Evolutionary conservation across 2,113 vertebrate species (phyloP).

Genomic region (Melanerpes formicivorus): DNA sequence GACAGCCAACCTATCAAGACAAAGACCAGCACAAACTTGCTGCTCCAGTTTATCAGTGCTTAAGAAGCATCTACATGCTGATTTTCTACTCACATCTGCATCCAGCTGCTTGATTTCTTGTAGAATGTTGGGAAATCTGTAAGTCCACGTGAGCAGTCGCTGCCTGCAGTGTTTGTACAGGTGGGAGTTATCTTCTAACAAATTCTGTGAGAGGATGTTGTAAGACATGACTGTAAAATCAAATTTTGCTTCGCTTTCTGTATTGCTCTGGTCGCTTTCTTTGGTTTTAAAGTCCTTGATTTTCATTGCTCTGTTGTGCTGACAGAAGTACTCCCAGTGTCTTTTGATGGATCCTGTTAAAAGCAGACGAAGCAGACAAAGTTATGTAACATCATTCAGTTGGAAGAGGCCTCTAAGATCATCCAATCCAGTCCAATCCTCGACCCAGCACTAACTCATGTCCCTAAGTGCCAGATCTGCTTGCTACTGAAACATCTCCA

Average conservation of each 20-base stretch:
- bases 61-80: neutral
- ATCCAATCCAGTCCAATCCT: too few relatives aligned
- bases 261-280: slow-evolving; percentile 40
- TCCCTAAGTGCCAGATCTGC: too few relatives aligned
- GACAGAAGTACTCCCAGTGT: slow-evolving; percentile 84
- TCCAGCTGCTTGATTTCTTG: slow-evolving; percentile 84
- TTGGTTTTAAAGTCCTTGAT: slow-evolving; percentile 18
- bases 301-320: slow-evolving; percentile 59
- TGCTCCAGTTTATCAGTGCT: neutral
- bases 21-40: neutral
- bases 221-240: slow-evolving; percentile 96
- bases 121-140: slow-evolving; percentile 89
- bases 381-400: neutral
- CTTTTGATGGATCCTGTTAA: slow-evolving; percentile 79
- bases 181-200: slow-evolving; percentile 88
- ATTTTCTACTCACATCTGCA: slow-evolving; percentile 88
- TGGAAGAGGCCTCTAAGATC: too few relatives aligned
- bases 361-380: slow-evolving; percentile 45
- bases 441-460: too few relatives aligned
- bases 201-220: slow-evolving; percentile 94
- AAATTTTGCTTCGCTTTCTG: slow-evolving; percentile 69
- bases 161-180: slow-evolving; percentile 90
- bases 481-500: too few relatives aligned
- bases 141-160: slow-evolving; percentile 81
- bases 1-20: neutral